Percentiles rank a stretch among this genome's conserved stretches.
Evolutionary conservation across 2,113 vertebrate species (phyloP).

Genomic region (Riparia riparia): DNA sequence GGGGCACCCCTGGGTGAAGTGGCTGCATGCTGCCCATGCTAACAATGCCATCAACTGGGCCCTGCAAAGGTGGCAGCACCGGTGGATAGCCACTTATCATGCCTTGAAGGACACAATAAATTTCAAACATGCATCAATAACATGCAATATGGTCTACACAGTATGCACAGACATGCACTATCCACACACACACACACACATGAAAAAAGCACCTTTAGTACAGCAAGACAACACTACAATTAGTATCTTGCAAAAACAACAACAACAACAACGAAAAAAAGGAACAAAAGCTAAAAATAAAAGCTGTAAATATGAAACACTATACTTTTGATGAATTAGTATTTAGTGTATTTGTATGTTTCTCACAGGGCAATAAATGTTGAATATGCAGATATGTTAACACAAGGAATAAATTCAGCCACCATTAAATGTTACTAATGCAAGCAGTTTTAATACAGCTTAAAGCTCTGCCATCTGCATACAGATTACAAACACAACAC

Average conservation of each 20-base stretch:
- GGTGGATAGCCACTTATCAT: conserved; percentile 92
- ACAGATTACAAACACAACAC: not conserved
- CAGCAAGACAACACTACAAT: conserved; percentile 75
- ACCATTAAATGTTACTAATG: conserved; percentile 64
- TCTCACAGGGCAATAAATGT: conserved; percentile 38
- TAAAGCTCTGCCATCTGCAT: conserved; percentile 62
- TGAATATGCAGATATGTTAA: conserved; percentile 62
- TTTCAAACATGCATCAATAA: conserved; percentile 90
- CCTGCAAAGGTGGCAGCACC: conserved; percentile 88
- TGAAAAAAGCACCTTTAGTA: conserved; percentile 74
- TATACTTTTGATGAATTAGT: conserved; percentile 75
- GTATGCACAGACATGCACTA: conserved; percentile 88
- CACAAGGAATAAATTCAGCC: conserved; percentile 69
- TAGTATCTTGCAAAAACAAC: conserved; percentile 78
- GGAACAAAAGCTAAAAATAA: conserved; percentile 54
- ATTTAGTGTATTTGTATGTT: conserved; percentile 65
- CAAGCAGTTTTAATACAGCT: conserved; percentile 69
- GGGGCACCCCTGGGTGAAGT: conserved; percentile 90
- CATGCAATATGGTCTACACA: conserved; percentile 91
- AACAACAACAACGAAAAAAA: not conserved
- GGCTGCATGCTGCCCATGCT: conserved; percentile 93
- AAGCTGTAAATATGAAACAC: conserved; percentile 68
- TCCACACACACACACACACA: conserved; percentile 32
- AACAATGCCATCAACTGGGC: conserved; percentile 92
- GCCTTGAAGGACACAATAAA: conserved; percentile 93